phyloP scores from a whole-genome alignment of 2,888 invertebrate genomes.

The Lampropteryx suffumata region DNA sequence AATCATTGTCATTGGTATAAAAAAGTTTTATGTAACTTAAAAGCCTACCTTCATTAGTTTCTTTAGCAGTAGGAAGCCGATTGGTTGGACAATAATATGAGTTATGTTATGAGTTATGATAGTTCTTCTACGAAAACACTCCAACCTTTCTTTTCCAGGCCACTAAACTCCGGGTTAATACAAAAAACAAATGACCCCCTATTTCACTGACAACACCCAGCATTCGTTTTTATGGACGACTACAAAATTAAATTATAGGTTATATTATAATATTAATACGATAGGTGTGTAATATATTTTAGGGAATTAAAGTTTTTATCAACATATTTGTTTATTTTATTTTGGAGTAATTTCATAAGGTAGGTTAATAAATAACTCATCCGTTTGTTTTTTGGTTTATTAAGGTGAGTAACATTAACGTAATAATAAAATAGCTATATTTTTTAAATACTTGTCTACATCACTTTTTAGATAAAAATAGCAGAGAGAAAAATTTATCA shows the following conservation, averaged over 20 bases:
- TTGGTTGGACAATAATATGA: conserved; percentile 37
- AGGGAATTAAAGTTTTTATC: conserved; percentile 69
- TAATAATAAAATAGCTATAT: no score
- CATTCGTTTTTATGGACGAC: conserved; percentile 68
- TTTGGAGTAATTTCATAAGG: conserved; percentile 29
- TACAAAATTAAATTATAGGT: conserved; percentile 82
- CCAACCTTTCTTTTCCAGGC: conserved; percentile 64
- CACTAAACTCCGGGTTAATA: conserved; percentile 66
- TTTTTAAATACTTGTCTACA: no score
- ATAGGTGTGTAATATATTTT: conserved; percentile 79
- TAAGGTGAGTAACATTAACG: no score
- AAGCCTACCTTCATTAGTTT: neutral
- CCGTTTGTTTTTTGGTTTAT: no score
- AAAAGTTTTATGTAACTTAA: no score
- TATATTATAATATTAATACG: conserved; percentile 78
- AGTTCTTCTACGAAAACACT: conserved; percentile 61
- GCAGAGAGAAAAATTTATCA: no score
- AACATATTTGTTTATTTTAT: conserved; percentile 55
- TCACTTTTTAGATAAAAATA: no score
- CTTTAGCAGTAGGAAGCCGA: conserved; percentile 18
- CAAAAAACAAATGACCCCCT: conserved; percentile 68
- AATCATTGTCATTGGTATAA: no score
- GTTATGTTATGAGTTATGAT: conserved; percentile 66
- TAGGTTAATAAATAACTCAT: no score
- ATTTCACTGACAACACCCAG: conserved; percentile 75